Base-by-base conservation (phyloP, 2,888 invertebrate genomes). In the Drosophila eohydei region DNA sequence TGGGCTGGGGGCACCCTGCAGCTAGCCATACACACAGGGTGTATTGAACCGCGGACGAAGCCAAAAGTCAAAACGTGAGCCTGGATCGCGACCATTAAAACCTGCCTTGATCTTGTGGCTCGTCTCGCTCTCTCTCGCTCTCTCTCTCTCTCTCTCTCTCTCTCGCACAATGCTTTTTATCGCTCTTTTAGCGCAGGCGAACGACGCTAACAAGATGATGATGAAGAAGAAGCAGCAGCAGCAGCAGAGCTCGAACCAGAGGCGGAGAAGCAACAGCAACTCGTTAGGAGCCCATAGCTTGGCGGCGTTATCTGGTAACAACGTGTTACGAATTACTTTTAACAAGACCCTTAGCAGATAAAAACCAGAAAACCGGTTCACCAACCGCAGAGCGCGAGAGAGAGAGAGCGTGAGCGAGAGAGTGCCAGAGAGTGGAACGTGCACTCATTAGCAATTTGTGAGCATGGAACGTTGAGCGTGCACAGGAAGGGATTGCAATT, bases 251-350 rank as follows among this genome's bases (percentile, higher is more conserved):
- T 32, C 55, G 36, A 44, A 8, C 32, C 40, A 54, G 55, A 46
- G 40, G 36, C 65, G 56, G 52, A 63, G 55, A 41, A 32, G 41
- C 8, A 59, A 38, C 60, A 65, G 48, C 81, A 70, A 80, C 80
- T 80, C 80, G 80, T 80, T 80, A 80, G 83, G 80, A 78, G 73
- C 78, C 68, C 83, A 79, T 64, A 50, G 80, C 58, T 71, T 62
- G 75, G 80, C 87, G 79, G 90, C 91, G 87, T 92, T 91, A 91
- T 91, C 91, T 91, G 88, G 90, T 90, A 91, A 91, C 92, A 91
- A 92, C 92, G 91, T 91, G 92, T 92, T 91, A 91, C 91, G 91
- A 91, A 91, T 91, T 91, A 91, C 91, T 89, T 91, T 91, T 92
- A 91, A 91, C 91, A 91, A 91, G 91, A 89, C 91, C 91, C 91